Percentiles rank a stretch among this genome's conserved stretches.
Evolutionary conservation across 2,113 vertebrate species (phyloP).

Genomic region (Lycocorax pyrrhopterus): DNA sequence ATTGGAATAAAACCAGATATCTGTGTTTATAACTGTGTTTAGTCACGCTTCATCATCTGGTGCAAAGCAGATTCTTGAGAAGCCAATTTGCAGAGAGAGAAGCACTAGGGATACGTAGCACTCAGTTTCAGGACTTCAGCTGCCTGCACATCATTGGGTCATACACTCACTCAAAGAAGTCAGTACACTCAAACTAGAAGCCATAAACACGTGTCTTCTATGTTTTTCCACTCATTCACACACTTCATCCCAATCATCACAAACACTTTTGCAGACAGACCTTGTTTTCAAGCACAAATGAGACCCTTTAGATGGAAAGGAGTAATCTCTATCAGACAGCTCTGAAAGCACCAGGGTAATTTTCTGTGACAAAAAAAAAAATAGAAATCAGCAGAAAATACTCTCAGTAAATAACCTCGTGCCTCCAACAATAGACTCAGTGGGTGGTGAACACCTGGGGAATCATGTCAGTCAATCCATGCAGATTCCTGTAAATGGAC

Average conservation of each 20-base stretch:
- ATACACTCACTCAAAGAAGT: background rate
- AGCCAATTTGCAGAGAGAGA: background rate
- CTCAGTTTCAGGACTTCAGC: background rate
- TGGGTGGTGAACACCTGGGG: background rate
- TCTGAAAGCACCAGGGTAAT: background rate
- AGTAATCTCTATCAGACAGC: background rate
- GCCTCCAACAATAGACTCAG: background rate
- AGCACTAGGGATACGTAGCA: background rate
- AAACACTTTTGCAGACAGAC: background rate
- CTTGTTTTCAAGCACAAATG: background rate
- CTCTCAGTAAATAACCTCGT: background rate
- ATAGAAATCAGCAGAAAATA: background rate
- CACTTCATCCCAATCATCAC: background rate
- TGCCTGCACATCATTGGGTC: background rate
- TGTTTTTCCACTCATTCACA: background rate
- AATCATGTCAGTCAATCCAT: background rate
- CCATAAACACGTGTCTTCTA: fast-evolving
- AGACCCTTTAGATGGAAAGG: background rate
- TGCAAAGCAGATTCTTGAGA: background rate
- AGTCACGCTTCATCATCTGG: background rate
- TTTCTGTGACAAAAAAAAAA: background rate
- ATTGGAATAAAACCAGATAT: background rate
- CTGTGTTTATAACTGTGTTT: background rate
- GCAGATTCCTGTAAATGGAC: background rate
- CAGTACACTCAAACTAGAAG: background rate